Base-by-base conservation (phyloP, 2,888 invertebrate species). In the Prosopocoilus inquinatus region DNA sequence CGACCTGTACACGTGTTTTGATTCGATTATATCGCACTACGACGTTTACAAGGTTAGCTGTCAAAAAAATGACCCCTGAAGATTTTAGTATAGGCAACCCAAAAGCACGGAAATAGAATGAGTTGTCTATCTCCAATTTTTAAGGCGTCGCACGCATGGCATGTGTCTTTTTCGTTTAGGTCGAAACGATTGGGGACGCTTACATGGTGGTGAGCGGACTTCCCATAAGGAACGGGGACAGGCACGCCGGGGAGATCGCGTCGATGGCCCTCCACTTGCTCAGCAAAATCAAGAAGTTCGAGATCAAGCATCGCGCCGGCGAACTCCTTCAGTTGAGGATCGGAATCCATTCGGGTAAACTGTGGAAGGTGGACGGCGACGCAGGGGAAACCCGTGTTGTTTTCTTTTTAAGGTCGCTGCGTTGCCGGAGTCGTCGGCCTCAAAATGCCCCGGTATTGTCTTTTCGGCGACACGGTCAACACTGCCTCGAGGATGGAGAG, bases 1-100 rank as follows among this genome's bases (percentile, higher is more conserved):
- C 72, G 92, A 93, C 70, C 78, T 94, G 47, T 94, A 94, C 76
- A 93, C 94, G 0, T 86, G 89, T 66, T 94, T 92, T 70, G 94
- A 94, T 71, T 88, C 90, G 0, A 91, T 94, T 57, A 91, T 94
- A 68, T 90, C 90, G 0, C 86, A 87, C 73, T 94, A 91, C 74
- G 91, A 92, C 69, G 91, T 91, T 3, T 91, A 91, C 75, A 95
- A 95, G 82, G 88, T 51, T 33, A 28, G 3, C 7, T 3, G 2
- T n/a, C n/a, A n/a, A n/a, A n/a, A n/a, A n/a, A n/a, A n/a, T n/a
- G n/a, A n/a, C n/a, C n/a, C n/a, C n/a, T n/a, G n/a, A n/a, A n/a
- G n/a, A n/a, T n/a, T n/a, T n/a, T n/a, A n/a, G n/a, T n/a, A n/a
- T n/a, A n/a, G n/a, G n/a, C n/a, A n/a, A n/a, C n/a, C n/a, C n/a